Evolutionary conservation across 2,113 vertebrate species (phyloP).

Genomic region (Anser brachyrhynchus): DNA sequence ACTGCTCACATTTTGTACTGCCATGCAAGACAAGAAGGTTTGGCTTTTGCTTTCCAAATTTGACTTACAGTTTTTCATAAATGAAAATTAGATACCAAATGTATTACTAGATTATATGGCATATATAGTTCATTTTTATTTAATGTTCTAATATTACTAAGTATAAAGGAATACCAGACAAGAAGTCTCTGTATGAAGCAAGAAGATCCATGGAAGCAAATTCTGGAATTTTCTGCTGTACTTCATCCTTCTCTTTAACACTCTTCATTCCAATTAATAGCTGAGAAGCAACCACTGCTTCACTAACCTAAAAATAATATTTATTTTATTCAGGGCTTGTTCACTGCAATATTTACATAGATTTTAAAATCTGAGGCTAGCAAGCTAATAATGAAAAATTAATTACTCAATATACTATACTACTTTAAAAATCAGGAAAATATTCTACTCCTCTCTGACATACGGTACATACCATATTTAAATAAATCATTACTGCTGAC

Average conservation of each 20-base stretch:
- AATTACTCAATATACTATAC: background rate
- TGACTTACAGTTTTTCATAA: background rate
- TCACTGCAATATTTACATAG: background rate
- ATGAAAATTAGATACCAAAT: background rate
- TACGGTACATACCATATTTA: background rate
- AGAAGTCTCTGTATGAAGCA: constrained; percentile 74
- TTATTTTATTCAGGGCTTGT: background rate
- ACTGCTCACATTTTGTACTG: background rate
- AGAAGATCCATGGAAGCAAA: constrained; percentile 82
- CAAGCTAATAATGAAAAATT: background rate
- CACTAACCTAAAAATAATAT: constrained; percentile 72
- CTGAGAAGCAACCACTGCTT: constrained; percentile 70
- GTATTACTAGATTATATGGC: background rate
- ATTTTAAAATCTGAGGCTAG: background rate
- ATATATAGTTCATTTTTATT: background rate
- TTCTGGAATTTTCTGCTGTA: constrained; percentile 72
- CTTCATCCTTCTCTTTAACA: constrained; percentile 23
- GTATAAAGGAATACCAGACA: constrained; percentile 74
- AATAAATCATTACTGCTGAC: constrained; percentile 47
- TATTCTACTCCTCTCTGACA: background rate
- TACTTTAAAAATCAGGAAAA: background rate
- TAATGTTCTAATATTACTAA: background rate
- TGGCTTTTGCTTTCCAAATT: background rate
- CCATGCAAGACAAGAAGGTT: background rate
- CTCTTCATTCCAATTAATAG: constrained; percentile 71